phyloP scores from a whole-genome alignment of 2,888 invertebrate genomes.

The Clitarchus hookeri region DNA sequence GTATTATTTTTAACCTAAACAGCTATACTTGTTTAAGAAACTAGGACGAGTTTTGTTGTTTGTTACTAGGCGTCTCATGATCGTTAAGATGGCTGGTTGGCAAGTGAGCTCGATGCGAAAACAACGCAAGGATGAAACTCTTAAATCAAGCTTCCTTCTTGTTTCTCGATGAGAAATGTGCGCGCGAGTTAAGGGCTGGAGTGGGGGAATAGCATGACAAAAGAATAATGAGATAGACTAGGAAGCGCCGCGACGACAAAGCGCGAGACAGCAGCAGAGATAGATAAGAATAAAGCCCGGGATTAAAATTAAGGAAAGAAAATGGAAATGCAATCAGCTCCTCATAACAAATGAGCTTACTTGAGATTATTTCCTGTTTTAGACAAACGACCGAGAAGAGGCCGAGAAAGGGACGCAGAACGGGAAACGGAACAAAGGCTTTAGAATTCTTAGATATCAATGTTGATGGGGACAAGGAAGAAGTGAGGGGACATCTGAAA shows the following conservation, averaged over 20 bases:
- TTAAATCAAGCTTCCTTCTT: not conserved
- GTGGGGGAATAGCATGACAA: not conserved
- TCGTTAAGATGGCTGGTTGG: not conserved
- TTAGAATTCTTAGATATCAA: not conserved
- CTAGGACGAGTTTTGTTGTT: no score
- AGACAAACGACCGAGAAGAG: not conserved
- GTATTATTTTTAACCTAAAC: no score
- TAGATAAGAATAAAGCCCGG: not conserved
- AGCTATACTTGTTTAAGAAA: no score
- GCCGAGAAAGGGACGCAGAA: not conserved
- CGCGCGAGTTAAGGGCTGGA: not conserved
- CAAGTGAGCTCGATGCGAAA: not conserved
- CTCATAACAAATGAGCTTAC: not conserved
- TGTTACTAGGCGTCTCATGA: no score
- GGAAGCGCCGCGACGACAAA: not conserved
- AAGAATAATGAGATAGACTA: not conserved
- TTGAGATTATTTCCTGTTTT: not conserved
- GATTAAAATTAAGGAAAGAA: conserved; percentile 14
- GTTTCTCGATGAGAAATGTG: not conserved
- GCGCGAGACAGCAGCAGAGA: not conserved
- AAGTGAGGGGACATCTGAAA: not conserved
- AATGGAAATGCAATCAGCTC: conserved; percentile 14
- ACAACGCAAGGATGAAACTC: not conserved
- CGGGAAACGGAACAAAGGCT: not conserved
- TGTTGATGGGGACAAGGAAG: not conserved